Evolutionary conservation across 2,888 invertebrate genomes (phyloP), one percentile per base, ranked within the genome.

Genomic region (Frankliniella fusca): DNA sequence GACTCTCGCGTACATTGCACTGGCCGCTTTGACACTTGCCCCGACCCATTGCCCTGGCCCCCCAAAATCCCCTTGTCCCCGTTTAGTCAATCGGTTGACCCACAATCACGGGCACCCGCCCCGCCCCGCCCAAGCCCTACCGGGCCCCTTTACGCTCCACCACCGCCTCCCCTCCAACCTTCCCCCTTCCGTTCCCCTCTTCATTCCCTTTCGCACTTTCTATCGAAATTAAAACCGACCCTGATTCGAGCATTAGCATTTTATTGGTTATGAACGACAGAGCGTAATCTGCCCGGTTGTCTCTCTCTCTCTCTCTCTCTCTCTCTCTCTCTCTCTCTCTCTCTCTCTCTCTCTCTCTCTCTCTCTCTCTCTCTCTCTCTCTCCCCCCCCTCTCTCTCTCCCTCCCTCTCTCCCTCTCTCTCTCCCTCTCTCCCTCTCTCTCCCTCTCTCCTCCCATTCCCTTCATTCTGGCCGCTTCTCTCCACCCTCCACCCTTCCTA

Each of bases 181-280:
- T n/a, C 54, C 54, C 54, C 7, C 15, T 9, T 50, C 54, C 54
- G 2, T 7, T 7, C 12, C 54, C 10, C 54, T 18, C 15, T 54
- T 54, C 15, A 15, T 54, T 20, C 54, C 54, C 54, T n/a, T 70
- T 23, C 70, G n/a, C 70, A 10, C 38, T 38, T 38, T 12, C 61
- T 2, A 27, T 27, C 61, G 70, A 12, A 76, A 76, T 76, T 76
- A 76, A 76, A 76, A 27, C 27, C 54, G 27, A 27, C 70, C 11
- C 70, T 76, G 70, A 27, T 76, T 27, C 70, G 70, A 9, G 70
- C 70, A 76, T 76, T 76, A 76, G 70, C 70, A 76, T 76, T 76
- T 76, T 76, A 76, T 76, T 76, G 70, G 70, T 76, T 76, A 76
- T 76, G 23, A 76, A 76, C 70, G 70, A 76, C 70, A 10, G 70